Evolutionary conservation across 2,888 invertebrate genomes (phyloP), one percentile per base, ranked within the genome.

Genomic region (Endotricha flammealis): DNA sequence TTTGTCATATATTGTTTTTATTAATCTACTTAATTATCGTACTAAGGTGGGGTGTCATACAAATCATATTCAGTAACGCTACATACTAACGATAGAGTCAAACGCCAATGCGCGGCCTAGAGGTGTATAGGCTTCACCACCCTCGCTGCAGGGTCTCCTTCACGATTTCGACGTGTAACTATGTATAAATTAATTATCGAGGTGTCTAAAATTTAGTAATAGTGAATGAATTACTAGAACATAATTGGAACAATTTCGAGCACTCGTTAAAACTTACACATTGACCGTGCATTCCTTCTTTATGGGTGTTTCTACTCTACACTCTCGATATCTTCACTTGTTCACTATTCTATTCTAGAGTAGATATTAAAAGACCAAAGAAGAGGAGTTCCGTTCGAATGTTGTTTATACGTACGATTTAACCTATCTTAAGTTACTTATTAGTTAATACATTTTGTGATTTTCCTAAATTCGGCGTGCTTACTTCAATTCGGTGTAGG

Each of bases 221-320:
- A 83, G 75, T 74, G 56, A 81, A 81, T 73, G 82, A 83, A 83
- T 82, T 82, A 82, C 75, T 85, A 83, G 82, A 74, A 65, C 78
- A 70, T 81, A 70, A 77, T 78, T 77, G 79, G 73, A 78, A 70
- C 74, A 79, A 78, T 77, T 81, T 81, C 67, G 69, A 83, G 85
- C 85, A 86, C 85, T 86, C 74, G 85, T 86, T 86, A 86, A 83
- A 76, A 78, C 76, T 79, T 74, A 86, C 85, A 86, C 85, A 80
- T 78, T 77, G 75, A 67, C 82, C 80, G 80, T 78, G 70, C 72
- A 76, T 74, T 75, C 73, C 76, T 80, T 78, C 82, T 76, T 66
- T 69, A 69, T 72, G 75, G 69, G 75, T 72, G 64, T 75, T 65
- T 67, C 70, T 70, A 71, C 74, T 76, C 69, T 68, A 52, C 65